phyloP scores from a whole-genome alignment of 1,140 invertebrate species.

The Aphelinus certus region DNA sequence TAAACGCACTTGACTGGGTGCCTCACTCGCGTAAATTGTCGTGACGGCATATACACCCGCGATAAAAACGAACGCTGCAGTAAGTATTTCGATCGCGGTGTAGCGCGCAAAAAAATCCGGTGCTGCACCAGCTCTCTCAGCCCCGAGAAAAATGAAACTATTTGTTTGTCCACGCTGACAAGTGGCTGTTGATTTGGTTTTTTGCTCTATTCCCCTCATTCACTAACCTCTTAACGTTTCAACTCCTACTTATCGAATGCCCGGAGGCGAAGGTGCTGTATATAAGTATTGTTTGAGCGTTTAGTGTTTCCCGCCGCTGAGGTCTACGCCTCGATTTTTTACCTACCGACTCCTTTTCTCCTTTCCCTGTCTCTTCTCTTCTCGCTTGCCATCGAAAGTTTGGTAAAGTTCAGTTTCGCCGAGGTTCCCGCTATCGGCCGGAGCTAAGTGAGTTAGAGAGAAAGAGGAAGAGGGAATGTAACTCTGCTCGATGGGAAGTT shows the following conservation, averaged over 20 bases:
- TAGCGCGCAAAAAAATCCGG: slow-evolving; percentile 6
- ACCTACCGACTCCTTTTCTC: neutral
- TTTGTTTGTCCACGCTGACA: slow-evolving; percentile 23
- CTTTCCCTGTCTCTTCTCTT: neutral
- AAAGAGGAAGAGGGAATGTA: neutral
- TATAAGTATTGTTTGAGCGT: slow-evolving; percentile 11
- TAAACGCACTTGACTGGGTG: too few species aligned
- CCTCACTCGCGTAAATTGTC: neutral
- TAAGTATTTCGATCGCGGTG: slow-evolving; percentile 7
- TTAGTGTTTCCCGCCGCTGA: neutral
- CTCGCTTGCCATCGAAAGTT: neutral
- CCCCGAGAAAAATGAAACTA: slow-evolving; percentile 17
- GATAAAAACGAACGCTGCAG: neutral
- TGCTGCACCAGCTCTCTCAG: too few species aligned
- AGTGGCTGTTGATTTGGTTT: slow-evolving; percentile 16
- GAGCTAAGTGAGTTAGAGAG: neutral
- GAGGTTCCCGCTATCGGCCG: neutral
- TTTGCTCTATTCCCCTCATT: neutral
- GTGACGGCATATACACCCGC: neutral
- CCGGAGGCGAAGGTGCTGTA: too few species aligned
- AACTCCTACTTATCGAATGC: slow-evolving; percentile 7
- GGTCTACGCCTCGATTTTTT: slow-evolving; percentile 1
- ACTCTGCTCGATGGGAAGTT: slow-evolving; percentile 6
- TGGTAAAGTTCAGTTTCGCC: neutral
- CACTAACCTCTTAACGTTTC: slow-evolving; percentile 2